phyloP scores from a whole-genome alignment of 2,113 vertebrate species.

The Erpornis zantholeuca region DNA sequence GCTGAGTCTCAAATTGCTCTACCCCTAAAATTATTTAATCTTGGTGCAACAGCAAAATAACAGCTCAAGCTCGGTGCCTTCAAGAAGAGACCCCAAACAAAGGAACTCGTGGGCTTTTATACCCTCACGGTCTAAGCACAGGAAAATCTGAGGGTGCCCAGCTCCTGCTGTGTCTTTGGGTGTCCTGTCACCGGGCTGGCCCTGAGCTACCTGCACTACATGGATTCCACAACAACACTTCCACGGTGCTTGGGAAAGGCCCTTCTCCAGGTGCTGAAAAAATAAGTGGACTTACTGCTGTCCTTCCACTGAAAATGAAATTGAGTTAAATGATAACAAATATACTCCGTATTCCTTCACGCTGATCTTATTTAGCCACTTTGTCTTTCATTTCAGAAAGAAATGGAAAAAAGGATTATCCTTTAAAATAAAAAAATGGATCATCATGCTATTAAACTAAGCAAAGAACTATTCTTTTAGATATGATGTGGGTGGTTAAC shows the following conservation, averaged over 20 bases:
- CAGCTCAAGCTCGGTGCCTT: background rate
- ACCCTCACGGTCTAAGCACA: background rate
- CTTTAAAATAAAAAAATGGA: background rate
- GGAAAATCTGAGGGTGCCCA: rapidly evolving
- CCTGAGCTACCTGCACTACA: background rate
- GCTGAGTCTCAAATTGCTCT: background rate
- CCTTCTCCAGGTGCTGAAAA: background rate
- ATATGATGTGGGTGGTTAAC: background rate
- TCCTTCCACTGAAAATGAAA: background rate
- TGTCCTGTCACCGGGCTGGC: rapidly evolving
- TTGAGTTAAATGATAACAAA: background rate
- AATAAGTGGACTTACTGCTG: background rate
- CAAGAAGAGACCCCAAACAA: too few relatives aligned
- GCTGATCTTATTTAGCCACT: background rate
- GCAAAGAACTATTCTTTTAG: background rate
- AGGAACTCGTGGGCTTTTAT: background rate
- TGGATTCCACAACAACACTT: background rate
- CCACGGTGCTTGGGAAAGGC: background rate
- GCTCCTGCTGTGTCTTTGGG: too few relatives aligned
- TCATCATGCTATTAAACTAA: background rate
- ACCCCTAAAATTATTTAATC: background rate
- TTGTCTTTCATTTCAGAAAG: background rate
- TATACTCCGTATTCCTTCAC: background rate
- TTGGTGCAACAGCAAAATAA: background rate
- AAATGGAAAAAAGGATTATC: background rate